Conservation (phyloP, 2,888 invertebrate genomes). For the Melinopterus prodromus region DNA sequence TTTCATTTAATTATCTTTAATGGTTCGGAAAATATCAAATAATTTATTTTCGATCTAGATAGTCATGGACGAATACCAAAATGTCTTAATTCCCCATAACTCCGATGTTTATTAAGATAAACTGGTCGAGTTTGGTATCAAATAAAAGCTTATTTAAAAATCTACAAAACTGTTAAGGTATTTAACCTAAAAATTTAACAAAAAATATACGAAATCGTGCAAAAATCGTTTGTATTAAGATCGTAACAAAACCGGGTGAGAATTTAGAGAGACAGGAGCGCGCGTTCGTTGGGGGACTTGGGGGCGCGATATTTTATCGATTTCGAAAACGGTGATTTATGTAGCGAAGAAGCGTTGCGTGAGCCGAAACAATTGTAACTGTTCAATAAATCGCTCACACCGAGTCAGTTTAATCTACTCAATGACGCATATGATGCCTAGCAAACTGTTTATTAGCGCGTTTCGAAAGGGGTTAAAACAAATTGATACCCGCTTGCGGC, state of each 20-base stretch:
- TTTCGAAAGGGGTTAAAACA: slow-evolving; percentile 19
- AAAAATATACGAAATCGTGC: not conserved
- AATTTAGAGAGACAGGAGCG: not conserved
- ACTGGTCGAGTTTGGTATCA: not conserved
- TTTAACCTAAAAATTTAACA: not conserved
- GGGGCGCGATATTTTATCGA: slow-evolving; percentile 23
- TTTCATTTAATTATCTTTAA: no score
- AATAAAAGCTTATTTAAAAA: not conserved
- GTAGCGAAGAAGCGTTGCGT: slow-evolving; percentile 25
- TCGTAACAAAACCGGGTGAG: not conserved
- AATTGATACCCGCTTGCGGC: slow-evolving; percentile 4
- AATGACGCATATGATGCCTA: slow-evolving; percentile 26
- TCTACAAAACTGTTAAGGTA: not conserved
- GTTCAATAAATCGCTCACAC: slow-evolving; percentile 25
- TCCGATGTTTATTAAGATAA: not conserved
- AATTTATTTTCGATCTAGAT: not conserved
- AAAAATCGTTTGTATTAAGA: not conserved
- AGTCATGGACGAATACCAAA: not conserved
- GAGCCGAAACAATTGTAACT: slow-evolving; percentile 23
- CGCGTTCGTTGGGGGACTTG: not conserved
- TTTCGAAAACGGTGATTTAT: slow-evolving; percentile 25
- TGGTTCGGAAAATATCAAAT: not conserved
- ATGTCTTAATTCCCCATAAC: not conserved
- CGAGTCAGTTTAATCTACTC: slow-evolving; percentile 24
- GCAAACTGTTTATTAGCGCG: slow-evolving; percentile 25